Conservation (phyloP, 1,140 invertebrate genomes). For the Plodia interpunctella region DNA sequence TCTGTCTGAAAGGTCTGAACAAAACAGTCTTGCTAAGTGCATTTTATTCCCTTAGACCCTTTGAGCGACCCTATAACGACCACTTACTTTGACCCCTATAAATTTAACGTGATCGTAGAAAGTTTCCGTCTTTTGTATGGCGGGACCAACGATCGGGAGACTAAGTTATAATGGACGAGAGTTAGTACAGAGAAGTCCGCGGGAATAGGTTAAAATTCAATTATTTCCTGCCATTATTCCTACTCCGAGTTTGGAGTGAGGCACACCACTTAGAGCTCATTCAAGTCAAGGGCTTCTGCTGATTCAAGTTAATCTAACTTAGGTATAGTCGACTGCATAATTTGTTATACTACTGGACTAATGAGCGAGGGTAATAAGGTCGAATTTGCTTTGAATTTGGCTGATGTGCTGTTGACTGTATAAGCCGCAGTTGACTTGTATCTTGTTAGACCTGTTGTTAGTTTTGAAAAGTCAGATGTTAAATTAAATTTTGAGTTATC, state of each 20-base stretch:
- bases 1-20: constrained; percentile 36
- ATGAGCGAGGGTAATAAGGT: too few relatives aligned
- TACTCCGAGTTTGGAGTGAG: constrained; percentile 34
- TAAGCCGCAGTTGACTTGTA: too few relatives aligned
- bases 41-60: constrained; percentile 51
- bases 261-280: constrained; percentile 29
- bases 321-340: constrained; percentile 10
- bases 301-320: constrained; percentile 37
- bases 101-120: background rate
- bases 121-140: background rate
- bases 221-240: constrained; percentile 46
- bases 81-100: constrained; percentile 22
- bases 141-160: background rate
- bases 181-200: constrained; percentile 29
- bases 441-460: too few relatives aligned
- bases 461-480: too few relatives aligned
- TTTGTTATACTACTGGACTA: too few relatives aligned
- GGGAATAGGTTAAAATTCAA: constrained; percentile 51
- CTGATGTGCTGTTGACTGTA: too few relatives aligned
- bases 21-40: constrained; percentile 47
- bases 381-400: too few relatives aligned
- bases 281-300: constrained; percentile 23
- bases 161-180: constrained; percentile 21
- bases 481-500: too few relatives aligned
- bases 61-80: constrained; percentile 28